phyloP scores from a whole-genome alignment of 2,113 vertebrate species.

The Axis porcinus region DNA sequence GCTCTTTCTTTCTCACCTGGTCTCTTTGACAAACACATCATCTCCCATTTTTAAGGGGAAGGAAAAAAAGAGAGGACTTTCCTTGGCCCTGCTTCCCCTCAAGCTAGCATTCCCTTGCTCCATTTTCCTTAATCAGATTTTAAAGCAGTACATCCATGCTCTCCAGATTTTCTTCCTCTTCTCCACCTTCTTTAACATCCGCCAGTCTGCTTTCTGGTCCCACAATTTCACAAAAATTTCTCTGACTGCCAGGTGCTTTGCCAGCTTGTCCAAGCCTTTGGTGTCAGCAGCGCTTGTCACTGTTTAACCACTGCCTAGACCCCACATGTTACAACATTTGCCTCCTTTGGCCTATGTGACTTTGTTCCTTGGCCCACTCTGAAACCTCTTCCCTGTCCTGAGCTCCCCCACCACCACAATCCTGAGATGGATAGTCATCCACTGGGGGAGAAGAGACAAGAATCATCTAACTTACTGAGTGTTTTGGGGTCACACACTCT shows the following conservation, averaged over 20 bases:
- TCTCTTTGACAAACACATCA: not conserved
- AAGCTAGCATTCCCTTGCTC: not conserved
- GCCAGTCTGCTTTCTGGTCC: not conserved
- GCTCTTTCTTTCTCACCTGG: not conserved
- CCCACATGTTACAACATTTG: not conserved
- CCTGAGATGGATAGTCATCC: not conserved
- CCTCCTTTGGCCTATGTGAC: not conserved
- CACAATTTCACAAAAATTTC: not conserved
- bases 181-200: not conserved
- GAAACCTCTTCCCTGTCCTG: not conserved
- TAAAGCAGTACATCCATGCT: not conserved
- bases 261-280: not conserved
- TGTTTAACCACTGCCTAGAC: not conserved
- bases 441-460: not conserved
- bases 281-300: not conserved
- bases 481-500: not conserved
- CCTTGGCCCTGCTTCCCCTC: not conserved
- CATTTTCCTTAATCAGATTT: not conserved
- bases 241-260: not conserved
- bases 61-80: not conserved
- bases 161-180: not conserved
- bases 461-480: not conserved
- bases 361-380: not conserved
- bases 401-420: not conserved
- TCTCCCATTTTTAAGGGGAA: not conserved